A percentile compares a stretch with the other conserved stretches of the same genome.
Conservation (phyloP, 2,113 vertebrate species). For the Dinomys branickii region DNA sequence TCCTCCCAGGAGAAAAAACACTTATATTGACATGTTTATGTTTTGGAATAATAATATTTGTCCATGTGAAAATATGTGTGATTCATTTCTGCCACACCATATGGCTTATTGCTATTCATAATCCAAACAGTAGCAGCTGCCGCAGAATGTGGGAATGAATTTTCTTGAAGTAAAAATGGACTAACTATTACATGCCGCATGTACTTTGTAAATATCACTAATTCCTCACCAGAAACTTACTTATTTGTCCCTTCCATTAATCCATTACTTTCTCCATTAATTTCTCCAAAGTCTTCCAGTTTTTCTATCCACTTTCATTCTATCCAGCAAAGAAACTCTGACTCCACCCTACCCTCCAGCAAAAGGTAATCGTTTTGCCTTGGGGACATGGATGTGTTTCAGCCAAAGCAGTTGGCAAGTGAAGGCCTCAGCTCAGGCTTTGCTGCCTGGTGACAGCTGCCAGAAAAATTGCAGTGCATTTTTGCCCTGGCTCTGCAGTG, state of each 20-base stretch:
- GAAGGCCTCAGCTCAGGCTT: background rate
- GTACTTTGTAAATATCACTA: conserved; percentile 65
- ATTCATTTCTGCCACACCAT: conserved; percentile 85
- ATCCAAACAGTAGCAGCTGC: conserved; percentile 88
- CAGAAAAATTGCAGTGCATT: background rate
- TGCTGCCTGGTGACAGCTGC: conserved; percentile 47
- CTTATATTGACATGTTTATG: conserved; percentile 85
- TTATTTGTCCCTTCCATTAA: conserved; percentile 23
- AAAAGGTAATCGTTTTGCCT: background rate
- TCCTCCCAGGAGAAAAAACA: conserved; percentile 80
- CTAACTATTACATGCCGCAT: conserved; percentile 76
- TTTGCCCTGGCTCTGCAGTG: background rate
- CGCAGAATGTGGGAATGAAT: conserved; percentile 73
- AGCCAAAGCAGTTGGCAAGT: conserved; percentile 9
- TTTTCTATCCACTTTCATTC: background rate
- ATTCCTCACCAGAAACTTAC: conserved; percentile 68
- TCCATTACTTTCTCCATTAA: background rate
- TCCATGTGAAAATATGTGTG: conserved; percentile 86
- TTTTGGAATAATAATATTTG: conserved; percentile 88
- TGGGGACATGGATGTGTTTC: fast-evolving
- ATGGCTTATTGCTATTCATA: conserved; percentile 87
- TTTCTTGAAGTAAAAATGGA: conserved; percentile 79
- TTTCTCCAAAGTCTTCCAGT: background rate
- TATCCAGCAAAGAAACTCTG: background rate
- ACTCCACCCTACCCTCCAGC: background rate